Base-by-base conservation (phyloP, 2,888 invertebrate genomes). In the Hirudinaria manillensis region DNA sequence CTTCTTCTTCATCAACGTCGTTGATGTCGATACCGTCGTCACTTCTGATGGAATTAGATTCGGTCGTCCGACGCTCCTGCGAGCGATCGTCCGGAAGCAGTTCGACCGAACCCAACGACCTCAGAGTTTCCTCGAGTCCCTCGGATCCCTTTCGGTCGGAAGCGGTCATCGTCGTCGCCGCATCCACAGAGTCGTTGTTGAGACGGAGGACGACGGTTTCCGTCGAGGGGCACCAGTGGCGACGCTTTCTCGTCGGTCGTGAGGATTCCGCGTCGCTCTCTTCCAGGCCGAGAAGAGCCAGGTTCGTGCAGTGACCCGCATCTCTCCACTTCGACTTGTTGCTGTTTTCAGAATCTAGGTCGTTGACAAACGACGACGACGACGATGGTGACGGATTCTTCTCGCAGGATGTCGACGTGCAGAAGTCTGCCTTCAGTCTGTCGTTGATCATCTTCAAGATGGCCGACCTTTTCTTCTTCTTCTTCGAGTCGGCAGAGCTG, bases 1-100 rank as follows among this genome's bases (percentile, higher is more conserved):
- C 61, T 21, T 61, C 61, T 21, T 61, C 13, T 21, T 61, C 56
- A 56, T 56, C 56, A 61, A 21, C 61, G n/a, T 61, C 61, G n/a
- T 61, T 1, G n/a, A 21, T 6, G 45, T 45, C 10, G 16, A 16
- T 45, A 45, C 6, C 45, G 1, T 1, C 45, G 16, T 4, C 45
- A 45, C 16, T 1, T 10, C 45, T 16, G 16, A 45, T 10, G 45
- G 45, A 45, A 45, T 45, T 6, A 16, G 45, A 16, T 7, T 7
- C 1, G 10, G 45, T 16, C 45, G 1, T 45, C 6, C 16, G 13
- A 7, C 16, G 45, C 13, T 7, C 13, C 45, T 16, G 10, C 13
- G 45, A 10, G 16, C 16, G 16, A 45, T 45, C 45, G 13, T 45
- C 45, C 16, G 45, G 45, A 10, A 45, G 13, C 45, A 45, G 13